Percentiles rank a stretch among this genome's conserved stretches.
Evolutionary conservation across 2,888 invertebrate genomes (phyloP).

Genomic region (Drosophila robusta): DNA sequence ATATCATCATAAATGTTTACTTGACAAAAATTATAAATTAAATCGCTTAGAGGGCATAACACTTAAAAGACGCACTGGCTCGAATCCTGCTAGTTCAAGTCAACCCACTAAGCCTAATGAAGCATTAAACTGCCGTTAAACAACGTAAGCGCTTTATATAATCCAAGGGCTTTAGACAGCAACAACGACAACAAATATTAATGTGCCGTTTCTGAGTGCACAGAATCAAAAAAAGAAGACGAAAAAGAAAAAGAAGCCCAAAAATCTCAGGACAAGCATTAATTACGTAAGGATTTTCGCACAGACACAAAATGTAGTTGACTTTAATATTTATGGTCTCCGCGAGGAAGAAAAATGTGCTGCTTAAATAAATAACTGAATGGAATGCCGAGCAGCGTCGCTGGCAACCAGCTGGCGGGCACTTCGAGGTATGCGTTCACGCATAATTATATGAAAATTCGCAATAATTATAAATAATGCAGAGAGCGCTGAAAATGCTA

Average conservation of each 20-base stretch:
- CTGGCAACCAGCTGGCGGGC: slow-evolving; percentile 18
- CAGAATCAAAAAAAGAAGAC: slow-evolving; percentile 27
- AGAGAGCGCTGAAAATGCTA: slow-evolving; percentile 49
- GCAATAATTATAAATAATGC: slow-evolving; percentile 78
- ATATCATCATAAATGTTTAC: slow-evolving; percentile 4
- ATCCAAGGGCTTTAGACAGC: slow-evolving; percentile 45
- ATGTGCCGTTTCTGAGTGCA: slow-evolving; percentile 61
- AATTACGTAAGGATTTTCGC: slow-evolving; percentile 67
- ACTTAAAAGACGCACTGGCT: slow-evolving; percentile 5
- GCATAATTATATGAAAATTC: slow-evolving; percentile 78
- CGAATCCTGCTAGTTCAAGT: slow-evolving; percentile 19
- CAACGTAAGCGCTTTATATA: slow-evolving; percentile 59
- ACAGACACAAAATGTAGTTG: slow-evolving; percentile 57
- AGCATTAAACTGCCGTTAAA: slow-evolving; percentile 61
- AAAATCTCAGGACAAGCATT: slow-evolving; percentile 68
- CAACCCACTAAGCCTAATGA: slow-evolving; percentile 57
- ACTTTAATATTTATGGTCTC: slow-evolving; percentile 74
- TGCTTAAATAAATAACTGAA: slow-evolving; percentile 70
- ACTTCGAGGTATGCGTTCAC: slow-evolving; percentile 57
- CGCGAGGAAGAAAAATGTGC: slow-evolving; percentile 42
- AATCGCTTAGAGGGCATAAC: slow-evolving; percentile 2
- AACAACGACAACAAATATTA: slow-evolving; percentile 47
- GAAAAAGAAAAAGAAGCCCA: slow-evolving; percentile 7
- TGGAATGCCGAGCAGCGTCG: slow-evolving; percentile 30
- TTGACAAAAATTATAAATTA: slow-evolving; percentile 22